Percentiles rank a stretch among this genome's conserved stretches.
Conservation (phyloP, 2,113 vertebrate species). For the Podarcis muralis region DNA sequence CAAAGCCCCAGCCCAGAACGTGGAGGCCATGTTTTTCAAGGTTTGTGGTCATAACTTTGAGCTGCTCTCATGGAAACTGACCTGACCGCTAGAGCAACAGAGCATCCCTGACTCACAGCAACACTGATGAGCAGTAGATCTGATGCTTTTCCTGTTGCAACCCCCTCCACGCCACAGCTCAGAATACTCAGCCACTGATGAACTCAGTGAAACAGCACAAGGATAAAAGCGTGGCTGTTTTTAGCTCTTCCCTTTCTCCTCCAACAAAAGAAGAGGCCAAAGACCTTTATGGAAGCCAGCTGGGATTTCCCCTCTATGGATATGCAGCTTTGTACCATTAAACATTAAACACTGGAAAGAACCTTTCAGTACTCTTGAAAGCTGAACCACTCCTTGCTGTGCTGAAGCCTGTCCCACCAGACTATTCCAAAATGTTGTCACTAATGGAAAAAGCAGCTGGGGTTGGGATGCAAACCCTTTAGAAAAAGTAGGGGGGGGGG, state of each 20-base stretch:
- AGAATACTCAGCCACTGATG: neutral
- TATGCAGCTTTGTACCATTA: neutral
- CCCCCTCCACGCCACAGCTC: too few relatives aligned
- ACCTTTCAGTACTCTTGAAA: neutral
- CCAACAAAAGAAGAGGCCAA: neutral
- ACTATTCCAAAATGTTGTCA: neutral
- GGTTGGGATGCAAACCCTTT: neutral
- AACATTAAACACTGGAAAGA: too few relatives aligned
- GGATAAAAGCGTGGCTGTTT: neutral
- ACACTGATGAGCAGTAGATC: neutral
- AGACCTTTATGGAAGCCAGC: neutral
- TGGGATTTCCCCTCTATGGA: neutral
- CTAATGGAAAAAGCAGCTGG: neutral
- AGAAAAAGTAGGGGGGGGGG: neutral
- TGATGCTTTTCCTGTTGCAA: too few relatives aligned
- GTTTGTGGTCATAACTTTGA: neutral
- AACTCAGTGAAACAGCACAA: neutral
- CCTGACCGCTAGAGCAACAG: neutral
- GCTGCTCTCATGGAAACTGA: neutral
- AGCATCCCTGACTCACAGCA: too few relatives aligned
- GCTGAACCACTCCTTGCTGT: neutral
- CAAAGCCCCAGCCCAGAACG: neutral
- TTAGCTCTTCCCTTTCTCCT: neutral
- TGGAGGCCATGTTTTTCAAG: neutral
- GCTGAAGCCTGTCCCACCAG: neutral